Percentiles rank a stretch among this genome's conserved stretches.
Conservation (phyloP, 2,113 vertebrate genomes). For the Trogon melanurus region DNA sequence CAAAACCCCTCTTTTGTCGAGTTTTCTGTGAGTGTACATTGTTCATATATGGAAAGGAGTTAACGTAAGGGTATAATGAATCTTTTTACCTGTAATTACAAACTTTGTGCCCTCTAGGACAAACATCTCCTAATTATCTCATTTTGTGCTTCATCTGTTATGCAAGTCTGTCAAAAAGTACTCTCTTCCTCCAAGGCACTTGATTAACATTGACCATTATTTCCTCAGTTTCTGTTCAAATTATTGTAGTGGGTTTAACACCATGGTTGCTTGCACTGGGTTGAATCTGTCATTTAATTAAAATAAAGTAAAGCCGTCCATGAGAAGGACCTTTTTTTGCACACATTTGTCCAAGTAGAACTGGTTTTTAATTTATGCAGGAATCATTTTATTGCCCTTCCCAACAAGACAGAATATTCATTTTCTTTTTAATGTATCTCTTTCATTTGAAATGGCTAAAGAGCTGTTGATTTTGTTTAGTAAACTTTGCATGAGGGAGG, state of each 20-base stretch:
- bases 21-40: background rate
- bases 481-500: slow-evolving; percentile 12
- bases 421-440: slow-evolving; percentile 2
- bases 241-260: slow-evolving; percentile 59
- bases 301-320: slow-evolving; percentile 50
- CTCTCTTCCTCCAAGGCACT: slow-evolving; percentile 42
- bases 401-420: background rate
- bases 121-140: slow-evolving; percentile 57
- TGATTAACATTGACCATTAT: slow-evolving; percentile 63
- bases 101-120: slow-evolving; percentile 17
- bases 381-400: slow-evolving; percentile 14
- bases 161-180: slow-evolving; percentile 41
- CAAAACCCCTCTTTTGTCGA: background rate
- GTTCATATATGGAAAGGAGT: background rate
- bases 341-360: slow-evolving; percentile 10
- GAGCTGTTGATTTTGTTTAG: slow-evolving; percentile 27
- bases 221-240: slow-evolving; percentile 60
- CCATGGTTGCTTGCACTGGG: slow-evolving; percentile 57
- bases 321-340: slow-evolving; percentile 46
- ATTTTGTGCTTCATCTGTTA: slow-evolving; percentile 54
- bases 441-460: background rate
- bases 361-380: slow-evolving; percentile 41
- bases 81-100: slow-evolving; percentile 22
- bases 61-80: slow-evolving; percentile 5
- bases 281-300: slow-evolving; percentile 63